Base-by-base conservation (phyloP, 1,140 invertebrate genomes). In the Drosophila trapezifrons region DNA sequence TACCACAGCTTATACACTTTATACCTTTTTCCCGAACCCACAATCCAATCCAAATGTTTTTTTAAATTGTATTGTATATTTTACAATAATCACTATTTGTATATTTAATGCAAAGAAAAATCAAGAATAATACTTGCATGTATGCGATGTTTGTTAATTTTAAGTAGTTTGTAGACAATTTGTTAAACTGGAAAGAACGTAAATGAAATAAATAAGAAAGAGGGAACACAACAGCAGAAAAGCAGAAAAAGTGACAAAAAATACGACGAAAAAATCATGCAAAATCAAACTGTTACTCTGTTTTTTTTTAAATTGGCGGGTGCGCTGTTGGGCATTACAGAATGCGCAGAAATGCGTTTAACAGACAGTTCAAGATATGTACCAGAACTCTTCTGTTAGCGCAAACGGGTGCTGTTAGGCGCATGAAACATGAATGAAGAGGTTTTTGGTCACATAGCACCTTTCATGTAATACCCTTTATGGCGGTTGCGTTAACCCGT, bases 111-210 rank as follows among this genome's bases (percentile, higher is more conserved):
- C 67, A 54, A 69, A 25, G 25, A 64, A 56, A 75, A 38, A 73
- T 40, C 43, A 49, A 51, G 35, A 66, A 75, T 43, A 42, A 65
- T 76, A 55, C 51, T 37, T 37, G 10, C 49, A 55, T 78, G 74
- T 81, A 70, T 86, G 82, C 82, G 78, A 86, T 86, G 82, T 86
- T 54, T 86, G 82, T 76, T 86, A 86, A 78, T 76, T 86, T 65
- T 86, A 86, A 86, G 82, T 86, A 86, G 82, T 81, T 78, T 78
- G 70, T 86, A 86, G 78, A 42, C 78, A 86, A 86, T 86, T 86
- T 86, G 82, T 86, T 86, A 86, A 81, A 69, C 46, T 52, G 62
- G 69, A 67, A 62, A 60, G 65, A 67, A 62, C 63, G 65, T 74
- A 69, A 80, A 66, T 75, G 43, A 69, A 74, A 78, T 79, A 70